Evolutionary conservation across 2,797 vertebrate species (phyloP), one percentile per base, ranked within the genome.

Genomic region (Naso thynnoides): DNA sequence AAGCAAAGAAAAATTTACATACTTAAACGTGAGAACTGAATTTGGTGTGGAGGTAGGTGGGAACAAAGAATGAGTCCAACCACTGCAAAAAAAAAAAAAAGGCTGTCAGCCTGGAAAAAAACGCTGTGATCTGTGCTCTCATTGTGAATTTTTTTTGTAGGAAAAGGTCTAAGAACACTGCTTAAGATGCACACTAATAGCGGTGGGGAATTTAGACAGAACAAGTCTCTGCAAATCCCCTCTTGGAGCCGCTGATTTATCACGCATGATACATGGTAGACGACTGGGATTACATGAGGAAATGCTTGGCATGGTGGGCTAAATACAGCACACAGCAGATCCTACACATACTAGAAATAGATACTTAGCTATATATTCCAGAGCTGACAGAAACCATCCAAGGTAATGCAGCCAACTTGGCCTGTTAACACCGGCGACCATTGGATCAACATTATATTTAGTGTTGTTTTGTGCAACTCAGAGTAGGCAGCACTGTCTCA

Each of bases 301-400:
- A 71, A 84, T 66, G 69, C 48, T 63, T 63, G 65, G 73, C 61
- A 74, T 80, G 78, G 75, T 76, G 79, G 31, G 81, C 82, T 86
- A 83, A 68, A 81, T 67, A 24, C 36, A 55, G 72, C 77, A 5
- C 57, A 33, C 31, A 61, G 60, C 70, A 78, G 69, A 89, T 64
- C 78, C 69, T 55, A 67, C 48, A 73, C 47, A 31, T 50, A 11
- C 54, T 54, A 49, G 31, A 45, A 81, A 86, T 70, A 36, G 33
- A 36, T 36, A 36, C 13, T 78, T 9, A 21, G 27, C 11, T 45
- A 39, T 26, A 19, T 48, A 70, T 38, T 52, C 15, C 36, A 65
- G 39, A 47, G 67, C 33, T 41, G 59, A 27, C 1, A 2, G 54
- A 33, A 63, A 23, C 54, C 44, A 11, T 18, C 62, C 8, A 36